phyloP scores from a whole-genome alignment of 2,797 vertebrate species.

The Hoplostethus mediterraneus region DNA sequence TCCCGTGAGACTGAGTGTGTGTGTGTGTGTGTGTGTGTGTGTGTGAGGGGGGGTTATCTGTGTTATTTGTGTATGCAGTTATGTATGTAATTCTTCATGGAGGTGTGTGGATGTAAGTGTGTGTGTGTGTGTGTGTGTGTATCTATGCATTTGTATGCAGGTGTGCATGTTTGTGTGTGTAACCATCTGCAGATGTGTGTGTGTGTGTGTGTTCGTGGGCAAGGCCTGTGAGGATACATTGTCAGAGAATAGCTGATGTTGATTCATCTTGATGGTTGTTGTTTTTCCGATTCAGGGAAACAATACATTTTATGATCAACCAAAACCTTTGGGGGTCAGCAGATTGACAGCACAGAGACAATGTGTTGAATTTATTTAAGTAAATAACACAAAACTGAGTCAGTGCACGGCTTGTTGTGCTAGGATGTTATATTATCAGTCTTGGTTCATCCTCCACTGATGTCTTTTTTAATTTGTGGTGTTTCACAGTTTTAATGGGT shows the following conservation, averaged over 20 bases:
- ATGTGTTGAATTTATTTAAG: slow-evolving; percentile 22
- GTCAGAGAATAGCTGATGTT: slow-evolving; percentile 22
- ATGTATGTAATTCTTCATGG: not conserved
- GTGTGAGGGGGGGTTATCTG: not conserved
- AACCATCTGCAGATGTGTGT: not conserved
- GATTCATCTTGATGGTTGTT: slow-evolving; percentile 42
- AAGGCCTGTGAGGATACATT: slow-evolving; percentile 22
- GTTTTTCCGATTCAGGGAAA: slow-evolving; percentile 14
- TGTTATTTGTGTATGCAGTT: not conserved
- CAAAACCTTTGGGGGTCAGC: slow-evolving; percentile 22
- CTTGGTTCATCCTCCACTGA: no score
- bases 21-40: slow-evolving; percentile 9
- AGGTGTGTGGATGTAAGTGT: not conserved
- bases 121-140: slow-evolving; percentile 9
- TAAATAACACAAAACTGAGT: slow-evolving; percentile 17
- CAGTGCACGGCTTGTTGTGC: not conserved
- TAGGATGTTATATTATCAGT: no score
- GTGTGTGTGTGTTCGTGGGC: not conserved
- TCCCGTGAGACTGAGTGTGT: slow-evolving; percentile 41
- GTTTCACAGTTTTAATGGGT: no score
- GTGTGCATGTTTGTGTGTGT: not conserved
- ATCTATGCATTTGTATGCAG: not conserved
- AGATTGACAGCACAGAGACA: slow-evolving; percentile 5
- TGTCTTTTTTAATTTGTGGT: no score
- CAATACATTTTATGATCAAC: slow-evolving; percentile 45